phyloP scores from a whole-genome alignment of 2,113 vertebrate species.

The Bucco capensis region DNA sequence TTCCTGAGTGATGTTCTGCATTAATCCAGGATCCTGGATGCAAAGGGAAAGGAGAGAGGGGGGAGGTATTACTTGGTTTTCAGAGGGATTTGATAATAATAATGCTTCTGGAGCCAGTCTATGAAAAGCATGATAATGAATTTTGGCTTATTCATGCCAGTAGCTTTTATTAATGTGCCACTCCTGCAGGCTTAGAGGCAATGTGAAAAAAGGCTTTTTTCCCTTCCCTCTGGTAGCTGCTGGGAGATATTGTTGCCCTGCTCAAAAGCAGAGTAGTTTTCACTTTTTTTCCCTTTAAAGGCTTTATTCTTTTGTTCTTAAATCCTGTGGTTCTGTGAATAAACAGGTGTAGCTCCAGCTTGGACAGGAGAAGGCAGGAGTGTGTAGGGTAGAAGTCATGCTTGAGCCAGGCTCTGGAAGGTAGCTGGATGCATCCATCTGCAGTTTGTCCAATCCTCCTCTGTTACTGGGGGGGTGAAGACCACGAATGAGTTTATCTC shows the following conservation, averaged over 20 bases:
- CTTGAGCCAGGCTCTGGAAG: not conserved
- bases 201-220: not conserved
- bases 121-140: conserved; percentile 21
- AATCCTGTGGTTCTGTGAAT: not conserved
- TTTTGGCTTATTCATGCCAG: not conserved
- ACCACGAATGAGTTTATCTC: not conserved
- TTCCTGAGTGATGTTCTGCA: conserved; percentile 40
- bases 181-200: not conserved
- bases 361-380: not conserved
- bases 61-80: conserved; percentile 29
- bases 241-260: not conserved
- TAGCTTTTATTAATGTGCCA: conserved; percentile 16
- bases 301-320: not conserved
- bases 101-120: not conserved
- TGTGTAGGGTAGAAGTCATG: not conserved
- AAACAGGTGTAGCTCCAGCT: not conserved
- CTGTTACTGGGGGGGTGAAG: not conserved
- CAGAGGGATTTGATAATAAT: conserved; percentile 32
- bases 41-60: not conserved
- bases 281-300: not conserved
- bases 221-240: not conserved
- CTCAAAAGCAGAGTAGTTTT: not conserved
- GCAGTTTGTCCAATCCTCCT: not conserved
- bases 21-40: not conserved
- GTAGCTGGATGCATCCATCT: not conserved